Base-by-base conservation (phyloP, 2,888 invertebrate genomes). In the Lamellibrachia satsuma region DNA sequence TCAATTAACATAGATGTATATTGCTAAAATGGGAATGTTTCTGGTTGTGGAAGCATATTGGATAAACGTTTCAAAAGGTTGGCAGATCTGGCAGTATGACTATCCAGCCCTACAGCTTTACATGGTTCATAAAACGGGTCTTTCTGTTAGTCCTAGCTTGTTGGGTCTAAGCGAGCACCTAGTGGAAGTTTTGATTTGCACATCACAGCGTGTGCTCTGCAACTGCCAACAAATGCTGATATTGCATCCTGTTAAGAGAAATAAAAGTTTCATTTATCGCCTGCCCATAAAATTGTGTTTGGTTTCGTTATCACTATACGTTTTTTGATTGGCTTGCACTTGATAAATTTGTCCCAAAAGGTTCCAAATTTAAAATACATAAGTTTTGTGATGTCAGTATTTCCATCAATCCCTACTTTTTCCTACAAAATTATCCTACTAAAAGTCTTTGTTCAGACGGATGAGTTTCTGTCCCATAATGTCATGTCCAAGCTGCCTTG, bases 181-280 rank as follows among this genome's bases (percentile, higher is more conserved):
- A 60, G 75, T 75, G 75, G 22, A 75, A 75, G 22, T 75, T 75
- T 15, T 39, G 39, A 39, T 39, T 39, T 39, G 39, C 39, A 39
- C 39, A 39, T 39, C 39, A 1, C 39, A 39, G 39, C 39, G 39
- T 39, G 39, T 39, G 39, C 39, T 75, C 75, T 75, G 75, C 75
- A 75, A 75, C 75, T 75, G 75, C 75, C 75, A 75, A 75, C 75
- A 22, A 75, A 75, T 22, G 75, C 75, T 7, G 22, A 75, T 75
- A 75, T 75, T 75, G 75, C 75, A 75, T 75, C 75, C n/a, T 15
- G 75, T 75, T 57, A 57, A 75, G n/a, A 75, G 22, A 75, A 75
- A 75, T 75, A 75, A 75, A 75, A 75, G 75, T 75, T 75, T 75
- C 75, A 75, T 75, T 75, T 75, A 75, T 75, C n/a, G 75, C 75